phyloP scores from a whole-genome alignment of 2,888 invertebrate genomes.

The Drosophila cracens region DNA sequence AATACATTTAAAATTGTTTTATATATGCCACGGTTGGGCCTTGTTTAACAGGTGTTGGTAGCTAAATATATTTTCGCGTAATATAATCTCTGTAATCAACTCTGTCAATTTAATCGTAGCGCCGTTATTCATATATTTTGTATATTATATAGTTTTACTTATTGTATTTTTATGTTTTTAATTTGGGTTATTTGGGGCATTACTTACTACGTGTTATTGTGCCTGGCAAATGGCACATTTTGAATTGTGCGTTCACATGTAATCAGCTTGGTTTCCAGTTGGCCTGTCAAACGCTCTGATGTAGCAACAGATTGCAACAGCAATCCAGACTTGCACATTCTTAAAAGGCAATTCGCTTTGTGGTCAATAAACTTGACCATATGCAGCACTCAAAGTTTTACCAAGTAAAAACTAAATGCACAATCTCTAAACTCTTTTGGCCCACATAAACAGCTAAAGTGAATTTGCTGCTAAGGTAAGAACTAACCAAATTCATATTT shows the following conservation, averaged over 20 bases:
- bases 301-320: not conserved
- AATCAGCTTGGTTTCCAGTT: constrained; percentile 23
- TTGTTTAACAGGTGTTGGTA: not conserved
- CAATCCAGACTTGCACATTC: constrained; percentile 13
- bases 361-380: constrained; percentile 15
- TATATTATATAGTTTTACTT: not conserved
- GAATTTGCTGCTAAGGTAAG: constrained; percentile 16
- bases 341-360: constrained; percentile 36
- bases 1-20: not conserved
- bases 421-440: constrained; percentile 7
- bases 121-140: not conserved
- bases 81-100: not conserved
- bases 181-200: constrained; percentile 2
- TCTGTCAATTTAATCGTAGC: not conserved
- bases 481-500: constrained; percentile 13
- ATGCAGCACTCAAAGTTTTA: constrained; percentile 23
- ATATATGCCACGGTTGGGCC: not conserved
- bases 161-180: not conserved
- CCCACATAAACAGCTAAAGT: constrained; percentile 23
- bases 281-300: constrained; percentile 18
- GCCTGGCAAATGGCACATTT: constrained; percentile 5
- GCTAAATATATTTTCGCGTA: not conserved
- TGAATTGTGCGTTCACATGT: constrained; percentile 18
- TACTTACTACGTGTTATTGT: constrained; percentile 23
- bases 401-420: constrained; percentile 30